Evolutionary conservation across 1,140 invertebrate species (phyloP).

Genomic region (Dendroctonus ponderosae): DNA sequence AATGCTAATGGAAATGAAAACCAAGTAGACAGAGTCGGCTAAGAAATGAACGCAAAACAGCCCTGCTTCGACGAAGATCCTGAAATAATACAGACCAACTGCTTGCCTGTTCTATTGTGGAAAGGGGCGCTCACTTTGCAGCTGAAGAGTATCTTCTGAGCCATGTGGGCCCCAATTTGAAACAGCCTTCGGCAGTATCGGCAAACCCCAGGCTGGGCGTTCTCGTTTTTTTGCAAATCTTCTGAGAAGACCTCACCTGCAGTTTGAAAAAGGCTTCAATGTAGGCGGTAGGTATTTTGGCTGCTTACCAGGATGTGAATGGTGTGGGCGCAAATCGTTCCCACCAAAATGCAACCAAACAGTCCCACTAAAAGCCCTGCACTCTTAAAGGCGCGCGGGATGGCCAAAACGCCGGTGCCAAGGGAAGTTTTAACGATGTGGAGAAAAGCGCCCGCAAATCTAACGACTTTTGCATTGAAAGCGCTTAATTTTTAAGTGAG

Average conservation of each 20-base stretch:
- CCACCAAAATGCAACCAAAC: constrained; percentile 68
- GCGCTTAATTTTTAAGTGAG: constrained; percentile 37
- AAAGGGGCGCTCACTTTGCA: constrained; percentile 51
- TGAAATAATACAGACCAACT: constrained; percentile 40
- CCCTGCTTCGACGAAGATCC: constrained; percentile 62
- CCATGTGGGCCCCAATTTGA: constrained; percentile 65
- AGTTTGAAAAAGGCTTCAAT: neutral
- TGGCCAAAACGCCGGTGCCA: constrained; percentile 83
- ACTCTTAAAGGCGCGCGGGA: constrained; percentile 81
- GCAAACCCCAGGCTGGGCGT: constrained; percentile 70
- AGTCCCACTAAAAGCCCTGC: constrained; percentile 71
- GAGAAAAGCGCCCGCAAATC: constrained; percentile 67
- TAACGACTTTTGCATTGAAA: constrained; percentile 40
- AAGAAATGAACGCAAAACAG: constrained; percentile 65
- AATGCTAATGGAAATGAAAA: constrained; percentile 68
- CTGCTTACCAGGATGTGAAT: constrained; percentile 71
- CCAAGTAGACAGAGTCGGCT: constrained; percentile 71
- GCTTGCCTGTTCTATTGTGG: no score
- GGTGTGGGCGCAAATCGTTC: constrained; percentile 73
- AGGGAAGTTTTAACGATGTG: constrained; percentile 81
- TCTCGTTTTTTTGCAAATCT: constrained; percentile 65
- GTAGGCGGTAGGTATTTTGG: neutral
- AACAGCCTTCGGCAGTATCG: constrained; percentile 75
- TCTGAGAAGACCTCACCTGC: constrained; percentile 70
- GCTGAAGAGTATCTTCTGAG: constrained; percentile 59